Base-by-base conservation (phyloP, 2,113 vertebrate species). In the Chloroceryle aenea region DNA sequence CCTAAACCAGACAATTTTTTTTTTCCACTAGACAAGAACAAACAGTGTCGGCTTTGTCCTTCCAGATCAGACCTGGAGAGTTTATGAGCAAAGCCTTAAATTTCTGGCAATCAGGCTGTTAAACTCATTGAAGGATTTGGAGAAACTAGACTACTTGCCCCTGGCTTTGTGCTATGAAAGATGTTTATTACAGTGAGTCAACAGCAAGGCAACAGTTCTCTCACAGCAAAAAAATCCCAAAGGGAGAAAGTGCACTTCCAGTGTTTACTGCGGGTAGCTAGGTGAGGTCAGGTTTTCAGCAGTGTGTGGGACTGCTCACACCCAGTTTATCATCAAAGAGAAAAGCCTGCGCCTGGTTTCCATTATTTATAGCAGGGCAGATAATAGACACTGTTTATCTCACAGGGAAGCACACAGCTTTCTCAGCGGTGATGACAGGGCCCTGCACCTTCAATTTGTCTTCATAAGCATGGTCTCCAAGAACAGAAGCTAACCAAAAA, bases 81-180 rank as follows among this genome's bases (percentile, higher is more conserved):
- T 87, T 93, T 90, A 88, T 23, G 62, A 94, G 93, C 73, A 90
- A 72, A 72, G 73, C 47, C 47, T 48, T 78, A 42, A 56, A 95
- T 82, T 89, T 87, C 73, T 91, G 69, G 89, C 86, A 94, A 71
- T 27, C 53, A 91, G 78, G 45, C 78, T 67, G 68, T 77, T 94
- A 93, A 94, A 93, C 53, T 55, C 89, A 91, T 66, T 26, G 87
- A 94, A 88, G 52, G 64, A 63, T 74, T 69, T 67, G 85, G 88
- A 90, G 68, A 91, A 93, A 91, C 50, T 80, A 88, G 82, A 77
- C 48, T 75, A 32, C 27, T 69, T 23, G 69, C 66, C 72, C 16
- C 73, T 93, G 64, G 87, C 63, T 96, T 83, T 78, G 42, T 80
- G 67, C 87, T 93, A 55, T 90, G 88, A 93, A 93, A 94, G 82